Conservation (phyloP, 2,113 vertebrate species). For the Anoura caudifer region DNA sequence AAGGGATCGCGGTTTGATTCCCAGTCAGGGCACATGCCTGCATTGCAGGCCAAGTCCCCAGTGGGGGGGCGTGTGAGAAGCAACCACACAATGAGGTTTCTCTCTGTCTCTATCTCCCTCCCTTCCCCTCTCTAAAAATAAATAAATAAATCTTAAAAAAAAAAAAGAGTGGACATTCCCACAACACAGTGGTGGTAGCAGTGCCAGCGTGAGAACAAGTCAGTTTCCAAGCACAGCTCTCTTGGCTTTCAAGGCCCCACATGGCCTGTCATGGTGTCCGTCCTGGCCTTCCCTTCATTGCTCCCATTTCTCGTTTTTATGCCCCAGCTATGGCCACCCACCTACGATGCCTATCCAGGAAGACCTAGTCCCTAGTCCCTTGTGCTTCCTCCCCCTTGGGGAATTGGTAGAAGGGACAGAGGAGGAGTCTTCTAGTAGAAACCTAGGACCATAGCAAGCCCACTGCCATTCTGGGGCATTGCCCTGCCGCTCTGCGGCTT, state of each 20-base stretch:
- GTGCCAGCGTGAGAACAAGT: background rate
- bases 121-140: too few species aligned
- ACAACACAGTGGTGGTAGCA: accelerated
- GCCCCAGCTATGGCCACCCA: accelerated
- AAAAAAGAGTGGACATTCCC: accelerated
- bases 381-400: background rate
- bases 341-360: background rate
- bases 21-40: too few species aligned
- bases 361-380: background rate
- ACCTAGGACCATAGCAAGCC: background rate
- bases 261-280: background rate
- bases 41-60: too few species aligned
- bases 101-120: too few species aligned
- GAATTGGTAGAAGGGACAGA: background rate
- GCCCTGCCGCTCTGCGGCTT: background rate
- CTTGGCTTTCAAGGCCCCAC: background rate
- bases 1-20: too few species aligned
- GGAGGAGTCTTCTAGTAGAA: background rate
- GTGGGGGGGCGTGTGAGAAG: too few species aligned
- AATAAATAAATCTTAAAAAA: too few species aligned
- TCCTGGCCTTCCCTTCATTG: background rate
- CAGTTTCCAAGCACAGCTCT: background rate
- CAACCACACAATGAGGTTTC: too few species aligned
- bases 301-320: background rate
- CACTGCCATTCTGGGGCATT: accelerated